Evolutionary conservation across 2,888 invertebrate species (phyloP), one percentile per base, ranked within the genome.

Genomic region (Incurvaria masculella): DNA sequence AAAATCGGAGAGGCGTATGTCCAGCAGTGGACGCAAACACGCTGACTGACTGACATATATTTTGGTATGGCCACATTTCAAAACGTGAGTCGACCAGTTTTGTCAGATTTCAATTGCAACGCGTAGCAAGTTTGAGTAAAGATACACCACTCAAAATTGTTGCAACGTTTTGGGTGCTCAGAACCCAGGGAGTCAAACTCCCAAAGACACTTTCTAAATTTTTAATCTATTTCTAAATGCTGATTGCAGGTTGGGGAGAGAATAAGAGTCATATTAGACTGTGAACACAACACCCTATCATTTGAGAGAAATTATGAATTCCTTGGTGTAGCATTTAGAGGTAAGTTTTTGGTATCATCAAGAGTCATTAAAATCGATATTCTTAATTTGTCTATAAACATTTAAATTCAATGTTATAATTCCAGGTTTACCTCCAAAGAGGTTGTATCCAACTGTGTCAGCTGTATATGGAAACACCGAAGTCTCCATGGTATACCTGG

Each of bases 391-490:
- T 39, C 23, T 17, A 46, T 42, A 45, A 40, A 21, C 48, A 48
- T 45, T 23, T 2, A 44, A 44, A 47, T 40, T 44, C 41, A 47
- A 42, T 45, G 6, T 47, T 49, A 16, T 23, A 39, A 19, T 16
- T 26, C 27, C 68, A 92, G 92, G 94, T 59, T 83, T 97, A 68
- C 97, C 97, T 48, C 91, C 91, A 64, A 94, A 93, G 66, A 89
- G 88, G 69, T 81, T 98, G 47, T 99, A 89, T 71, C 97, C 98
- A 51, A 92, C 97, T 51, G 93, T 97, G 46, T 97, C 97, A 44
- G 97, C 97, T 51, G 98, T 99, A 11, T 99, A 98, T 79, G 98
- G 98, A 51, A 98, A 99, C 68, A 98, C 97, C 44, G 97, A 99
- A 83, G 96, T 99, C 39, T 96, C 97, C 33, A 97, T 99, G 97